phyloP scores from a whole-genome alignment of 1,140 invertebrate species.

The Drosophila equinoxialis region DNA sequence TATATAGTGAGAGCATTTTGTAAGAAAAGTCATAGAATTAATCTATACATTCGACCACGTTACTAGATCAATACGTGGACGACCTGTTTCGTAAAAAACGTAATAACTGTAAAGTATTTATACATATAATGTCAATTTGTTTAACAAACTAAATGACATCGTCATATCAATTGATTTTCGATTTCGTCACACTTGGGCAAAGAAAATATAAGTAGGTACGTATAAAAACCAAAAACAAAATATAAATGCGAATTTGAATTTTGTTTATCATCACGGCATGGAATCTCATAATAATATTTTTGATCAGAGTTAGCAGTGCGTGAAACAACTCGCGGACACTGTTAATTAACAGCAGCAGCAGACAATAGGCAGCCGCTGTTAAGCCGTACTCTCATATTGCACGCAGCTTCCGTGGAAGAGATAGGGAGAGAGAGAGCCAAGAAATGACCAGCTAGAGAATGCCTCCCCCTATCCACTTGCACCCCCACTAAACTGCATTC shows the following conservation, averaged over 20 bases:
- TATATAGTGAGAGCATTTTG: background rate
- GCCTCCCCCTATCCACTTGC: background rate
- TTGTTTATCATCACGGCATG: background rate
- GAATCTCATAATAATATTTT: background rate
- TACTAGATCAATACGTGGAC: background rate
- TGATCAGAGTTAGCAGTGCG: slow-evolving; percentile 2
- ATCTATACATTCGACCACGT: background rate
- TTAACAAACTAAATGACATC: background rate
- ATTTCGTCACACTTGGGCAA: background rate
- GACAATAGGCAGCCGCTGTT: background rate
- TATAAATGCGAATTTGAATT: slow-evolving; percentile 8
- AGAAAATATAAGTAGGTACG: background rate
- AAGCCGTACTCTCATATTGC: background rate
- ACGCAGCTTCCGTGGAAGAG: background rate
- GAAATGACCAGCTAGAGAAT: background rate
- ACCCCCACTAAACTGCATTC: background rate
- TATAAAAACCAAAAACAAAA: background rate
- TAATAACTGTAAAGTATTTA: no score
- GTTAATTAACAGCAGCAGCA: slow-evolving; percentile 1
- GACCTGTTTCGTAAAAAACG: background rate
- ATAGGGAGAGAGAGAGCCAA: background rate
- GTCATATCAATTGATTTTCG: background rate
- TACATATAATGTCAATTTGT: background rate
- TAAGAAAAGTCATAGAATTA: background rate
- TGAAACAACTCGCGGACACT: slow-evolving; percentile 1